Evolutionary conservation across 2,797 vertebrate species (phyloP), one percentile per base, ranked within the genome.

Genomic region (Ceyx erithaca): DNA sequence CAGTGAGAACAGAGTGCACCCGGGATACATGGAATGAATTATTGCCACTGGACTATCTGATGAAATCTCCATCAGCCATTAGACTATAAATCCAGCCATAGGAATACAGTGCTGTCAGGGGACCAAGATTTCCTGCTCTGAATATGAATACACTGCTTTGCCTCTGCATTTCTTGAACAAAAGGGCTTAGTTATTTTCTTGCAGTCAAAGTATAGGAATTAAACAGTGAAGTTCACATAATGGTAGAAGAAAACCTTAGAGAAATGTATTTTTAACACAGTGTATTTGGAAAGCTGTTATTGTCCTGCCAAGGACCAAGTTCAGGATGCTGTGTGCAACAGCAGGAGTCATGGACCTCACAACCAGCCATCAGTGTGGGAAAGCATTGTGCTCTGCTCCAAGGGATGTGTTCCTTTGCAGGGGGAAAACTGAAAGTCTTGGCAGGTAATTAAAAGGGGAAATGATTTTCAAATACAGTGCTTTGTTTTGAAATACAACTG

Each of bases 401-500:
- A 93, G 81, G 62, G 64, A 87, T 82, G 69, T 93, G 69, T 71
- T 89, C 55, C 1, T 75, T 78, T 89, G 79, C 68, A 89, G 62
- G 66, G 66, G 58, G 89, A 90, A 72, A 58, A 73, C 80, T 75
- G 49, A 85, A 93, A 83, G 75, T 58, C 79, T 93, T 94, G 92
- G 86, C 86, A 95, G 81, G 92, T 95, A 93, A 89, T 89, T 90
- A 87, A 92, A 96, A 85, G 40, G 23, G 88, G 84, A 94, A 96
- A 51, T 90, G 3, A 78, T 87, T 93, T 93, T 83, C 55, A 89
- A 94, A 89, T 90, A 87, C 55, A 89, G 21, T 80, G 80, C 91
- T 95, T 78, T 89, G 70, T 85, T 90, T 90, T 92, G 61, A 94
- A 93, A 90, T 71, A 55, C 43, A 55, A 52, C 87, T 92, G 70